Conservation (phyloP, 2,888 invertebrate genomes). For the Microctonus brassicae region DNA sequence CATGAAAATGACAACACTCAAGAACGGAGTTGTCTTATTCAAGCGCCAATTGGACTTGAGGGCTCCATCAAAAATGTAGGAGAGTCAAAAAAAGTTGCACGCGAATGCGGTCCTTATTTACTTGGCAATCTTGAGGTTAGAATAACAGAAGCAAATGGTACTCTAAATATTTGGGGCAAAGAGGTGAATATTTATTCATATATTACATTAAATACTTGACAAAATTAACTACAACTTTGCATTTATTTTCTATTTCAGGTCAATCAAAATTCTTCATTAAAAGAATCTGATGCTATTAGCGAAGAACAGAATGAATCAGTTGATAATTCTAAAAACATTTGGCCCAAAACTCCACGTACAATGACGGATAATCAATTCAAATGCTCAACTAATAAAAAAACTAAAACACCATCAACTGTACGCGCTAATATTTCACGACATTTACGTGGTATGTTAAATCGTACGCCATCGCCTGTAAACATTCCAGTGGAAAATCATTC, state of each 20-base stretch:
- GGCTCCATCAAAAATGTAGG: conserved; percentile 40
- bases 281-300: conserved; percentile 36
- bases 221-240: not conserved
- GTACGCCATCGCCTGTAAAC: conserved; percentile 15
- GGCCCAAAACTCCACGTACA: conserved; percentile 44
- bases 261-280: conserved; percentile 35
- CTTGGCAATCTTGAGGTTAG: conserved; percentile 65
- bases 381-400: conserved; percentile 56
- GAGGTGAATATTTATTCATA: conserved; percentile 49
- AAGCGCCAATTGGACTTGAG: conserved; percentile 52
- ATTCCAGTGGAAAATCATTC: conserved; percentile 2
- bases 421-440: conserved; percentile 14
- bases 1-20: conserved; percentile 58
- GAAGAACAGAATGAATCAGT: conserved; percentile 19
- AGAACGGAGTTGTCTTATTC: conserved; percentile 63
- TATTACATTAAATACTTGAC: not conserved
- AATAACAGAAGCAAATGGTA: conserved; percentile 66
- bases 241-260: conserved; percentile 34
- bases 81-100: conserved; percentile 46
- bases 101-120: conserved; percentile 66
- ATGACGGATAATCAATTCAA: conserved; percentile 38
- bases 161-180: conserved; percentile 67
- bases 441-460: conserved; percentile 29
- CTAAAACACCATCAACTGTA: conserved; percentile 38
- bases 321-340: conserved; percentile 28